These are phyloP conservation scores for Drosophila rubida DNA, from an alignment of 2,888 invertebrate genomes.

Conservation along the genomic window DNA sequence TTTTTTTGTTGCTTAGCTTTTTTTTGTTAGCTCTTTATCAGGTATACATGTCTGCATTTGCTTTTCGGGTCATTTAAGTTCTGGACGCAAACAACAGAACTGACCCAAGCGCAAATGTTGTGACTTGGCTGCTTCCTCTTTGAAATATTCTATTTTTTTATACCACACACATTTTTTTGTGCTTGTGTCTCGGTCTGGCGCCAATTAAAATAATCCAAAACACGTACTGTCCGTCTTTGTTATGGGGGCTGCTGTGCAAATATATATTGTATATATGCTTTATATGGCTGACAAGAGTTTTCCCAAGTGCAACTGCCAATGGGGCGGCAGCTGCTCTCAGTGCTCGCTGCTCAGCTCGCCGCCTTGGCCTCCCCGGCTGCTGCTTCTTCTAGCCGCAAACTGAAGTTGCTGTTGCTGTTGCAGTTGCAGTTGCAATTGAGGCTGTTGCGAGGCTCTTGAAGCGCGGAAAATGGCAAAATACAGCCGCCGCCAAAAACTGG, in stretches of 20 bases:
- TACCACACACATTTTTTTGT: slow-evolving; percentile 5
- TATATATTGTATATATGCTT: slow-evolving; percentile 19
- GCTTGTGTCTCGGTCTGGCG: slow-evolving; percentile 38
- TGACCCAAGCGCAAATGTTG: slow-evolving; percentile 30
- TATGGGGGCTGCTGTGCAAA: slow-evolving; percentile 33
- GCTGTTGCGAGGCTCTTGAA: slow-evolving; percentile 40
- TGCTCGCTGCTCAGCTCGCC: too few relatives aligned
- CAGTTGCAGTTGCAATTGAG: background rate
- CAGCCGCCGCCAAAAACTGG: slow-evolving; percentile 73
- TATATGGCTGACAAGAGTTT: slow-evolving; percentile 55
- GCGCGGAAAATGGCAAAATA: slow-evolving; percentile 77
- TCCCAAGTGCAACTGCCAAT: slow-evolving; percentile 61
- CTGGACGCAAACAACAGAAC: slow-evolving; percentile 4
- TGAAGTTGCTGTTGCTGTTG: background rate
- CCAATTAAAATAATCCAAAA: slow-evolving; percentile 73
- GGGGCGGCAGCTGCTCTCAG: slow-evolving; percentile 39
- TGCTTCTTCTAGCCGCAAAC: slow-evolving; percentile 10
- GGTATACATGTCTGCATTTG: slow-evolving; percentile 34
- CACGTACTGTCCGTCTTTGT: slow-evolving; percentile 69
- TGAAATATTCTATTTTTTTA: background rate
- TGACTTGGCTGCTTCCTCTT: slow-evolving; percentile 5
- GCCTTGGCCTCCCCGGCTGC: slow-evolving; percentile 18
- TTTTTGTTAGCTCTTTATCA: slow-evolving; percentile 24
- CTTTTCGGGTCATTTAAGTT: slow-evolving; percentile 26
- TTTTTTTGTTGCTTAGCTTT: background rate